Conservation (phyloP, 1,140 invertebrate genomes). For the Euglossa dilemma region DNA sequence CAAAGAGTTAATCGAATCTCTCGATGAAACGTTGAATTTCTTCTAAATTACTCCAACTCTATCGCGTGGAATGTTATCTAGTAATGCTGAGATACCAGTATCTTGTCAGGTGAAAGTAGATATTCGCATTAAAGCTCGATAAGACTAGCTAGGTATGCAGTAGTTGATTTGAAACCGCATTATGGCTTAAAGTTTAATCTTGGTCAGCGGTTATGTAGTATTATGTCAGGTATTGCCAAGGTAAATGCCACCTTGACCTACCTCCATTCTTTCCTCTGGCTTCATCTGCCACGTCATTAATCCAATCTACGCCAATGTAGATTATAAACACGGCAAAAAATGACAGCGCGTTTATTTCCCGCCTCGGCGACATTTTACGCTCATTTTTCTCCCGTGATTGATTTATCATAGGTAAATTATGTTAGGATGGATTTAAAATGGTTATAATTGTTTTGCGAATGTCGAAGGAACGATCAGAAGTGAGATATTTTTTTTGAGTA, state of each 20-base stretch:
- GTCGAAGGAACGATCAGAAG: no score
- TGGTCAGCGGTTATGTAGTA: conserved; percentile 53
- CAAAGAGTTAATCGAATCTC: no score
- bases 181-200: conserved; percentile 34
- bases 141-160: no score
- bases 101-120: background rate
- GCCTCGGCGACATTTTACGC: background rate
- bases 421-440: no score
- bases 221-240: conserved; percentile 69
- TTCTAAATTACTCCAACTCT: no score
- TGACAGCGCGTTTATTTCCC: background rate
- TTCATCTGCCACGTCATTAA: conserved; percentile 72
- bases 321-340: conserved; percentile 2
- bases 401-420: background rate
- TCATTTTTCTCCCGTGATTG: background rate
- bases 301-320: conserved; percentile 44
- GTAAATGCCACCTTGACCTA: conserved; percentile 78
- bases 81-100: background rate
- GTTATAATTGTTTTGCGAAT: no score
- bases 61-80: no score
- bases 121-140: background rate
- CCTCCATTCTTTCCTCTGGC: conserved; percentile 71
- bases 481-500: no score
- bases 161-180: conserved; percentile 13
- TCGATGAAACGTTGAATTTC: no score